Conservation (phyloP, 2,797 vertebrate species). For the Pseudochaenichthys georgianus region DNA sequence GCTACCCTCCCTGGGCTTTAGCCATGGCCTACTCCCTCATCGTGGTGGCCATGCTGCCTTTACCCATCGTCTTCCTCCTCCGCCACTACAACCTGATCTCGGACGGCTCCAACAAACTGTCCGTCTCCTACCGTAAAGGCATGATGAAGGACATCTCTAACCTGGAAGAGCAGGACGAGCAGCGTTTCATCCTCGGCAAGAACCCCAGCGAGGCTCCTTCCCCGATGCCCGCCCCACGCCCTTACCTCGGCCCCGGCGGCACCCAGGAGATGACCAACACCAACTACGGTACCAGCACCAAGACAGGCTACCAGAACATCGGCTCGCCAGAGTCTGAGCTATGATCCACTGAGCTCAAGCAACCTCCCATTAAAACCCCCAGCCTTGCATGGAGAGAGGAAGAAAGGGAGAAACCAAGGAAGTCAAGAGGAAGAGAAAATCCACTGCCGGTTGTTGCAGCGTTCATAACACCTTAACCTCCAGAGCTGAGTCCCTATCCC, state of each 20-base stretch:
- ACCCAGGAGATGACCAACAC: conserved; percentile 94
- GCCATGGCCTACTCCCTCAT: conserved; percentile 93
- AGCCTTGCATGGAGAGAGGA: conserved; percentile 43
- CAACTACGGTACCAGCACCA: conserved; percentile 94
- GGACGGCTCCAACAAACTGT: conserved; percentile 96
- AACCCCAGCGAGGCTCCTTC: conserved; percentile 93
- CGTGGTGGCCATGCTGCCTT: conserved; percentile 90
- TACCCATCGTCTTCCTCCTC: conserved; percentile 91
- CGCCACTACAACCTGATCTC: conserved; percentile 94
- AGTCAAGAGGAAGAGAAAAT: conserved; percentile 60
- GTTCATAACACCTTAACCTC: conserved; percentile 77
- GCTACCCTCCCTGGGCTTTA: conserved; percentile 95
- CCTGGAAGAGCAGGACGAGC: conserved; percentile 96
- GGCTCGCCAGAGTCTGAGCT: conserved; percentile 84
- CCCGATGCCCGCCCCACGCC: conserved; percentile 94
- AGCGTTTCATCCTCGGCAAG: conserved; percentile 97
- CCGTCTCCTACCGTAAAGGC: conserved; percentile 97
- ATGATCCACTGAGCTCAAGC: conserved; percentile 68
- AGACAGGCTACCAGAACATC: conserved; percentile 91
- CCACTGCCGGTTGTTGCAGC: conserved; percentile 55
- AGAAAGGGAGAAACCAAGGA: conserved; percentile 52
- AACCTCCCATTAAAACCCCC: conserved; percentile 29
- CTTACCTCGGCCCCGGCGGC: conserved; percentile 94
- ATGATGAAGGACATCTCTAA: conserved; percentile 99
- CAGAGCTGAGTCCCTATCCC: conserved; percentile 42